Evolutionary conservation across 2,888 invertebrate genomes (phyloP).

Genomic region (Drosophila prostipennis): DNA sequence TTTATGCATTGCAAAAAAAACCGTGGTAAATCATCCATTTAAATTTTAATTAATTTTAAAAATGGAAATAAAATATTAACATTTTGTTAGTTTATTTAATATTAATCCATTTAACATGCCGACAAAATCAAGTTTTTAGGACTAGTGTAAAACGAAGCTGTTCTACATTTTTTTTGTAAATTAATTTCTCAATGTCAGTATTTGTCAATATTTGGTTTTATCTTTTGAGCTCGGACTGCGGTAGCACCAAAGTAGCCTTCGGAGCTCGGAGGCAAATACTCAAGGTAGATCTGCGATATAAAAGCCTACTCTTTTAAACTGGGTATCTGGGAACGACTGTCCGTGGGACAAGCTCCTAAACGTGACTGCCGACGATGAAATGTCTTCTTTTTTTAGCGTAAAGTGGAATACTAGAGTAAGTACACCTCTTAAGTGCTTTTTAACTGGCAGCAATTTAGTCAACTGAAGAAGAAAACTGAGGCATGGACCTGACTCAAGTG

Average conservation of each 20-base stretch:
- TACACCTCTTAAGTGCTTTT: conserved; percentile 27
- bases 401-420: conserved; percentile 28
- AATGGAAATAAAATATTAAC: too few species aligned
- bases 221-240: neutral
- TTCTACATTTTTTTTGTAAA: neutral
- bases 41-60: too few species aligned
- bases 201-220: neutral
- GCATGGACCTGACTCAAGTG: conserved; percentile 17
- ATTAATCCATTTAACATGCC: too few species aligned
- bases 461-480: conserved; percentile 22
- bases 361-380: conserved; percentile 24
- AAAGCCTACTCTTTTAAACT: neutral
- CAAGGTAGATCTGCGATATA: conserved; percentile 1
- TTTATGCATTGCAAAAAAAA: too few species aligned
- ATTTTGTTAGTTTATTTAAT: too few species aligned
- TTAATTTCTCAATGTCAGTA: neutral
- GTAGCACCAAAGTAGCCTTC: neutral
- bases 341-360: conserved; percentile 17
- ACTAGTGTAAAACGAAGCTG: too few species aligned
- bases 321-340: conserved; percentile 2
- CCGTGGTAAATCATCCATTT: too few species aligned
- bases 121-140: too few species aligned
- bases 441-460: conserved; percentile 31
- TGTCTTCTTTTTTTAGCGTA: conserved; percentile 26
- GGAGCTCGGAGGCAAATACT: conserved; percentile 1